Conservation (phyloP, 37 sponge, comb jelly and placozoan genomes). For the Axinella damicornis region DNA sequence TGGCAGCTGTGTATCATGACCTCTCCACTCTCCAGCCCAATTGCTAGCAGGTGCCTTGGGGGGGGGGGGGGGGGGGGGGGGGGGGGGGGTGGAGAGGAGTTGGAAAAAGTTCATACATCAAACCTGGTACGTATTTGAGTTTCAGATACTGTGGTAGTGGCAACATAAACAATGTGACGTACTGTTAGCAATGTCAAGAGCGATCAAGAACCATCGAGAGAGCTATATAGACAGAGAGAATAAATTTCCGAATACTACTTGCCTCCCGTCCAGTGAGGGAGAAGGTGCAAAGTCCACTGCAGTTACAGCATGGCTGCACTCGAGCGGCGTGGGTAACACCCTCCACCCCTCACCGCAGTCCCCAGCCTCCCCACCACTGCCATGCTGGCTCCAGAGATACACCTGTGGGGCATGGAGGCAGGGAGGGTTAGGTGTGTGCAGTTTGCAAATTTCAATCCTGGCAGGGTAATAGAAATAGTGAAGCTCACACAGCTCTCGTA, state of each 20-base stretch:
- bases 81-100: not conserved
- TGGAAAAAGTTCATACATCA: too few species aligned
- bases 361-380: not conserved
- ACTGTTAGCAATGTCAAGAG: too few species aligned
- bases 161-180: too few species aligned
- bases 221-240: too few species aligned
- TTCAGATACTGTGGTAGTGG: too few species aligned
- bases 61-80: not conserved
- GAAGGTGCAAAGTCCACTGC: slow-evolving; percentile 82
- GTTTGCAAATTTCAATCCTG: too few species aligned
- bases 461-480: too few species aligned
- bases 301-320: slow-evolving; percentile 60
- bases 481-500: too few species aligned
- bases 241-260: too few species aligned
- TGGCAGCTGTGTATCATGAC: slow-evolving; percentile 34
- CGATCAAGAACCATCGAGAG: too few species aligned
- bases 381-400: slow-evolving; percentile 53
- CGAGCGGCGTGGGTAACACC: slow-evolving; percentile 39
- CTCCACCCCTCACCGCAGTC: slow-evolving; percentile 68
- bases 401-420: slow-evolving; percentile 62
- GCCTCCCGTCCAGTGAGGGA: slow-evolving; percentile 22
- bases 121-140: too few species aligned
- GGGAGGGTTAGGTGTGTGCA: too few species aligned
- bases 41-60: slow-evolving; percentile 73
- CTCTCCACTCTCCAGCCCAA: slow-evolving; percentile 75